These are phyloP conservation scores for Pluvialis apricaria DNA, from an alignment of 2,113 vertebrate genomes.

Conservation along the genomic window DNA sequence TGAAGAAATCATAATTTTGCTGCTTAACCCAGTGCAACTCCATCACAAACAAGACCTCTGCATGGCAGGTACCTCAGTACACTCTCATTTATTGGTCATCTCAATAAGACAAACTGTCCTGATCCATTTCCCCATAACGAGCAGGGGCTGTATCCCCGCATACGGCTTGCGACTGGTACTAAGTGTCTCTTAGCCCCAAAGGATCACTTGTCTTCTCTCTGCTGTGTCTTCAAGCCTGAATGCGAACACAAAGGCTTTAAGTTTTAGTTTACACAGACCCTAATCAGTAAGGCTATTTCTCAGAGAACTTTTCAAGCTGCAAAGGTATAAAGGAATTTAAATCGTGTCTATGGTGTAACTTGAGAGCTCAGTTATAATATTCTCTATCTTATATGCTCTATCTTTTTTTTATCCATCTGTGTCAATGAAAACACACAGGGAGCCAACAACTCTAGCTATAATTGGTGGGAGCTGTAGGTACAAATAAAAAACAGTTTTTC, in stretches of 20 bases:
- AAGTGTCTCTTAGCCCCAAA: background rate
- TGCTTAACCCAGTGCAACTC: background rate
- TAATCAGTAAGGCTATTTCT: background rate
- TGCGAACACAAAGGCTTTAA: background rate
- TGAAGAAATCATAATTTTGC: background rate
- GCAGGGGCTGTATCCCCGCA: rapidly evolving
- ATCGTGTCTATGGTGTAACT: background rate
- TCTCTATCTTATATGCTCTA: background rate
- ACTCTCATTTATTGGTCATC: background rate
- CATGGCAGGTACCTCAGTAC: rapidly evolving
- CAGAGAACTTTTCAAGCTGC: background rate
- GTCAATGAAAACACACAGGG: background rate
- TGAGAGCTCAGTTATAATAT: background rate
- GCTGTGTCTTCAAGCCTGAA: background rate
- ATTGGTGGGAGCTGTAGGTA: conserved; percentile 3
- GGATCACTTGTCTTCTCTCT: background rate
- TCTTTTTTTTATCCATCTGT: conserved; percentile 20
- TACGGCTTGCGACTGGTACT: rapidly evolving
- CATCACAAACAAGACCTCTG: background rate
- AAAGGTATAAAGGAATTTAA: background rate
- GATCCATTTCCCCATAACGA: rapidly evolving
- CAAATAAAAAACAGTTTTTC: conserved; percentile 7
- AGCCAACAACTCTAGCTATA: background rate
- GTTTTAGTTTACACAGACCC: background rate
- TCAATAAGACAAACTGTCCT: background rate